Evolutionary conservation across 1,140 invertebrate genomes (phyloP).

Genomic region (Aphelinus certus): DNA sequence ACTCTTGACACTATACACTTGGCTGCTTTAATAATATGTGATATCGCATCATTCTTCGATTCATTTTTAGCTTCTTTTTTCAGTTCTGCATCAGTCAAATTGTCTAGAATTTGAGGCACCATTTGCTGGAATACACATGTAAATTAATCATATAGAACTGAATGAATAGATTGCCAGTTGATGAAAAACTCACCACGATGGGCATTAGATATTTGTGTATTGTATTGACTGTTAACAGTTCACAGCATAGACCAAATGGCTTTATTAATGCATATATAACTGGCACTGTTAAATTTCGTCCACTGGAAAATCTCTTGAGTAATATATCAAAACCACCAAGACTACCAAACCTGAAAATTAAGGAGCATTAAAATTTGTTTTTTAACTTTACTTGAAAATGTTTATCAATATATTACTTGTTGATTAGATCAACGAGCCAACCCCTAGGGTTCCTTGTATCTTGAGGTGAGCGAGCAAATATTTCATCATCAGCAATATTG

Average conservation of each 20-base stretch:
- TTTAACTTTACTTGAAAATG: conserved; percentile 30
- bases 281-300: conserved; percentile 77
- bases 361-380: conserved; percentile 18
- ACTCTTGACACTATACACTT: conserved; percentile 86
- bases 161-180: too few species aligned
- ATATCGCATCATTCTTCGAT: conserved; percentile 92
- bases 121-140: conserved; percentile 75
- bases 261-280: conserved; percentile 86
- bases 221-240: conserved; percentile 88
- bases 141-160: conserved; percentile 8
- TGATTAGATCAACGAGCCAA: conserved; percentile 96
- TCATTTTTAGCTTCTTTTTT: conserved; percentile 97
- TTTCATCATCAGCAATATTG: conserved; percentile 76
- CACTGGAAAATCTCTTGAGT: conserved; percentile 84
- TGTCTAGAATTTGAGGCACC: conserved; percentile 90
- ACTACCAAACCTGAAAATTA: conserved; percentile 79
- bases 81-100: conserved; percentile 95
- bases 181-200: conserved; percentile 77
- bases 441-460: conserved; percentile 83
- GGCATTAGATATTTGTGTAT: conserved; percentile 94
- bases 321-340: conserved; percentile 89
- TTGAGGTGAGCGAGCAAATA: conserved; percentile 82
- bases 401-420: conserved; percentile 69
- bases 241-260: conserved; percentile 93
- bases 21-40: conserved; percentile 87